Base-by-base conservation (phyloP, 2,113 vertebrate genomes). In the Cervus canadensis region DNA sequence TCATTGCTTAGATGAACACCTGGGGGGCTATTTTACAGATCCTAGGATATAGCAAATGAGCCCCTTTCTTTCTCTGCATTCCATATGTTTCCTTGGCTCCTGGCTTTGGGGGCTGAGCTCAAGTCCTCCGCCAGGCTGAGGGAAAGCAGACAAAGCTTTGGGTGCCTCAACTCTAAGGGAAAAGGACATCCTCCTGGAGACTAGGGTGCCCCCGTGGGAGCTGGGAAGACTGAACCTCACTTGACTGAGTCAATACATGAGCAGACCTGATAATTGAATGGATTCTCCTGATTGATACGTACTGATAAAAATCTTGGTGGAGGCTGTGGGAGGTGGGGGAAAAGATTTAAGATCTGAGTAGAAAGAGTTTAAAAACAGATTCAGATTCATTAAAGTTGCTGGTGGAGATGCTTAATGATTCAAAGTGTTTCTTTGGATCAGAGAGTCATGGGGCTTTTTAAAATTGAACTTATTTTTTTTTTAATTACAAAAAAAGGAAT, bases 1-100 rank as follows among this genome's bases (percentile, higher is more conserved):
- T 95, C 96, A 97, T 98, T 97, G 91, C 60, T 71, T 95, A 97
- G 98, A 95, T 97, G 98, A 98, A 98, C 89, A 98, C 30, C 12
- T 54, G 76, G 43, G 95, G 88, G 87, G 89, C 67, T 94, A 56
- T 96, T 98, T 98, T 97, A 95, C 59, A 96, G 62, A 97, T 97
- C 93, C 71, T 71, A 93, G 94, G 95, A 95, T 15, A 26, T 96
- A 83, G 94, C 88, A 95, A 96, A 97, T 59, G 10, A 23, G 12
- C 13, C 43, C 13, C 15, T 79, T 90, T 86, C 57, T 23, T 48
- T 81, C 52, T 93, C 36, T 60, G 21, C 81, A 74, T 95, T 81
- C 96, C 94, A 88, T 26, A 87, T n/a, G 92, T 79, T 1, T 50
- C 87, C 81, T 94, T 86, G 17, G 62, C 90, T 83, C 71, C 93